Evolutionary conservation across 2,888 invertebrate genomes (phyloP).

Genomic region (Cyclophora punctaria): DNA sequence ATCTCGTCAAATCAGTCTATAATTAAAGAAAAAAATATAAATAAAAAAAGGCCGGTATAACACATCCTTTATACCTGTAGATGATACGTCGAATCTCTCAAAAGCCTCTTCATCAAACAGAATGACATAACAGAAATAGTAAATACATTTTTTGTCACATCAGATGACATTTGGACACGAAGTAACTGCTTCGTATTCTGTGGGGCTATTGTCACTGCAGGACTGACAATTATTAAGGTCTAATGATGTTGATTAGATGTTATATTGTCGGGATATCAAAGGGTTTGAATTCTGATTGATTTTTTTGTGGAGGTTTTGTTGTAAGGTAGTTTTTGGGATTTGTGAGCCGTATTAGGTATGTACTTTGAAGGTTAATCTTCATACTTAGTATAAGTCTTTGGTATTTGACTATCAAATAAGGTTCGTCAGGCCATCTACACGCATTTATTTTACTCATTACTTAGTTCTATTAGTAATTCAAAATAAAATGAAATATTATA

Average conservation of each 20-base stretch:
- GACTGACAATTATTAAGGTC: slow-evolving; percentile 17
- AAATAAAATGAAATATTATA: too few relatives aligned
- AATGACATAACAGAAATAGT: slow-evolving; percentile 34
- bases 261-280: slow-evolving; percentile 8
- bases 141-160: slow-evolving; percentile 38
- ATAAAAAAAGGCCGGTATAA: slow-evolving; percentile 8
- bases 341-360: too few relatives aligned
- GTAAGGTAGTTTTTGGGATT: too few relatives aligned
- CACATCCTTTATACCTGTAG: slow-evolving; percentile 10
- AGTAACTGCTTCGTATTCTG: slow-evolving; percentile 5
- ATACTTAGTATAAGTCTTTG: too few relatives aligned
- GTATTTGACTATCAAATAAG: too few relatives aligned
- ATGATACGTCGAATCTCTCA: slow-evolving; percentile 25
- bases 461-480: too few relatives aligned
- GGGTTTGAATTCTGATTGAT: slow-evolving; percentile 15
- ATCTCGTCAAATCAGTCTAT: slow-evolving; percentile 5
- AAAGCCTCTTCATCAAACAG: slow-evolving; percentile 39
- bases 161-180: slow-evolving; percentile 29
- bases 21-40: slow-evolving; percentile 2
- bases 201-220: slow-evolving; percentile 15
- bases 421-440: too few relatives aligned
- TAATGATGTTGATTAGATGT: slow-evolving; percentile 21
- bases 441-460: too few relatives aligned
- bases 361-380: too few relatives aligned
- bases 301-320: slow-evolving; percentile 8